Conservation (phyloP, 2,888 invertebrate genomes). For the Conistra vaccinii region DNA sequence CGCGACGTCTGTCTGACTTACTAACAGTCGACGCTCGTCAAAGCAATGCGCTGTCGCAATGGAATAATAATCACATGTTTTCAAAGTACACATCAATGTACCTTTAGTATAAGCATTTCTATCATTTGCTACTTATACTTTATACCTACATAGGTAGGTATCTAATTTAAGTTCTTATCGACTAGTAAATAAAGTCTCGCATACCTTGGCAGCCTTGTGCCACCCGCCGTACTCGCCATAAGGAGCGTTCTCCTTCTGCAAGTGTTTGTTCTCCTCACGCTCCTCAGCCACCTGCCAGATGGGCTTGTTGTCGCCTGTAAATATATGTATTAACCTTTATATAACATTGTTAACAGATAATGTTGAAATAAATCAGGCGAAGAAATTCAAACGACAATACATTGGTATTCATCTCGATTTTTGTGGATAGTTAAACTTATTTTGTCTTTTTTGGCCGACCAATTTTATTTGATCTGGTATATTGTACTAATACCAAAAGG, state of each 20-base stretch:
- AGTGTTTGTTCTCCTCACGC: constrained; percentile 98
- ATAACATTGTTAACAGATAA: not conserved
- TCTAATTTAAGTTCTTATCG: not conserved
- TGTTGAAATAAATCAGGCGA: not conserved
- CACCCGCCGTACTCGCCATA: constrained; percentile 98
- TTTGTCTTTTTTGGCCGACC: not conserved
- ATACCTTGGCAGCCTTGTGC: constrained; percentile 98
- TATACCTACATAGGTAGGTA: not conserved
- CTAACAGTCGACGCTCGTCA: not conserved
- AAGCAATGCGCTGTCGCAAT: not conserved
- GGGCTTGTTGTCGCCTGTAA: constrained; percentile 96
- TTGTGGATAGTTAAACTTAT: constrained; percentile 10
- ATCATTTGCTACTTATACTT: not conserved
- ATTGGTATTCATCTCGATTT: constrained; percentile 6
- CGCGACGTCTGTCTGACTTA: not conserved
- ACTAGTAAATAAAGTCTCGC: not conserved
- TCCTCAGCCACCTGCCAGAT: constrained; percentile 99
- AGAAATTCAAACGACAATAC: constrained; percentile 30
- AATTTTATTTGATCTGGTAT: not conserved
- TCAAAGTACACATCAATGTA: not conserved
- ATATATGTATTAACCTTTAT: constrained; percentile 10
- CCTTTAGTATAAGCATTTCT: not conserved
- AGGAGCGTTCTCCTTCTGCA: constrained; percentile 96
- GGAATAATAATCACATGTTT: not conserved
- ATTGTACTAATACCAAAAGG: not conserved